A percentile compares a stretch with the other conserved stretches of the same genome.
phyloP scores from a whole-genome alignment of 2,113 vertebrate species.

The Okapia johnstoni region DNA sequence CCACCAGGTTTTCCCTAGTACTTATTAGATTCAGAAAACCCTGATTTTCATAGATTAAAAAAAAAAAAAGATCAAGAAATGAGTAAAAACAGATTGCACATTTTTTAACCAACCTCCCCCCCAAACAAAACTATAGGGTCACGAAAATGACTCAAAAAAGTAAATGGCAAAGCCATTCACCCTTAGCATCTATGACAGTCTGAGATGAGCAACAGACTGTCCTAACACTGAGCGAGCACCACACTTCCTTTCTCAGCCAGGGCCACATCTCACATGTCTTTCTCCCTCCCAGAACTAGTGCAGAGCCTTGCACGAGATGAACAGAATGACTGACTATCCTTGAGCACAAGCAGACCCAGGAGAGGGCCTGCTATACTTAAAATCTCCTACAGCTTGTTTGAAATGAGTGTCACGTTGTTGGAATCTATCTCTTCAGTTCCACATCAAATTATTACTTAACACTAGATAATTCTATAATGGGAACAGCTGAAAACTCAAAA shows the following conservation, averaged over 20 bases:
- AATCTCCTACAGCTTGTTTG: neutral
- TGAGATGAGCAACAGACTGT: rapidly evolving
- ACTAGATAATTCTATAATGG: neutral
- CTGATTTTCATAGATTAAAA: neutral
- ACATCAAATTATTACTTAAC: neutral
- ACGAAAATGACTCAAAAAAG: neutral
- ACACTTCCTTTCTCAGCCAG: neutral
- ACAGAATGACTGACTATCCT: neutral
- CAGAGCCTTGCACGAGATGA: neutral
- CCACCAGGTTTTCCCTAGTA: neutral
- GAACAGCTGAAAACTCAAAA: neutral
- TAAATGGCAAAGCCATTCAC: neutral
- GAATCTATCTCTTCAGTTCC: neutral
- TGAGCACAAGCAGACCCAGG: neutral
- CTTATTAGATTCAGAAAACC: neutral
- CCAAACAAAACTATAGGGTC: neutral
- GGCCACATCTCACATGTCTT: neutral
- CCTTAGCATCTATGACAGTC: rapidly evolving
- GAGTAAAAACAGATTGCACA: neutral
- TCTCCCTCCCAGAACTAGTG: neutral
- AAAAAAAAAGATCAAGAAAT: neutral
- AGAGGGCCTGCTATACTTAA: neutral
- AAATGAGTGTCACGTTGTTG: neutral
- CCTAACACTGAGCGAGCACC: rapidly evolving
- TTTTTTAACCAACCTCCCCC: neutral